Evolutionary conservation across 2,113 vertebrate genomes (phyloP), one percentile per base, ranked within the genome.

Genomic region (Leucosticte australis): DNA sequence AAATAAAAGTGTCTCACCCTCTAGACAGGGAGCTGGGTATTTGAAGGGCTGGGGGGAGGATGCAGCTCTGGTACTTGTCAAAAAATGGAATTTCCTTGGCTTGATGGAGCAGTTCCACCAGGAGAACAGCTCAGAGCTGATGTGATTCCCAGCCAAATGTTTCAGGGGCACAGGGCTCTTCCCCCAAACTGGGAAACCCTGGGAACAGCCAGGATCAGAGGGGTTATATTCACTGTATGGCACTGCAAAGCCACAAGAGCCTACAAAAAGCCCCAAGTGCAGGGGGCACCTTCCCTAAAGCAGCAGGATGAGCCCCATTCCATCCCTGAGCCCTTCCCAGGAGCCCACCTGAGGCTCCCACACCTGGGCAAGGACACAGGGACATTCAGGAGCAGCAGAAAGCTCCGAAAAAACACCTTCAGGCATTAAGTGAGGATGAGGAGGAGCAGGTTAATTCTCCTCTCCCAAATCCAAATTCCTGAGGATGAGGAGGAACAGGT

Each of bases 121-220:
- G 35, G 19, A 64, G 42, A 73, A 4, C 5, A 37, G 31, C 52
- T 12, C 13, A 11, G 20, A 35, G 52, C 13, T 4, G 1, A 5
- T 8, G 47, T 4, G 5, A 7, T 30, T 6, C 5, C 20, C 53
- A 42, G 13, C 1, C n/a, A 23, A 5, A 31, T 0, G 0, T 7
- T 33, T 11, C 46, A 57, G 56, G 37, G 46, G n/a, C 60, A 47
- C 2, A 3, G 28, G 7, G 52, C 49, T 24, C 44, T 35, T 21
- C n/a, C 41, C 50, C 35, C 26, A 9, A 0, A 5, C 24, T 46
- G 42, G 46, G 60, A 35, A 65, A 47, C 10, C 37, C 41, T 44
- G 6, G 23, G 20, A 37, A 2, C 6, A 46, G 27, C 2, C 14
- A 1, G 4, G 37, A 16, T 10, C n/a, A 74, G 37, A 0, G 2